Conservation (phyloP, 1,140 invertebrate genomes). For the Cepaea nemoralis region DNA sequence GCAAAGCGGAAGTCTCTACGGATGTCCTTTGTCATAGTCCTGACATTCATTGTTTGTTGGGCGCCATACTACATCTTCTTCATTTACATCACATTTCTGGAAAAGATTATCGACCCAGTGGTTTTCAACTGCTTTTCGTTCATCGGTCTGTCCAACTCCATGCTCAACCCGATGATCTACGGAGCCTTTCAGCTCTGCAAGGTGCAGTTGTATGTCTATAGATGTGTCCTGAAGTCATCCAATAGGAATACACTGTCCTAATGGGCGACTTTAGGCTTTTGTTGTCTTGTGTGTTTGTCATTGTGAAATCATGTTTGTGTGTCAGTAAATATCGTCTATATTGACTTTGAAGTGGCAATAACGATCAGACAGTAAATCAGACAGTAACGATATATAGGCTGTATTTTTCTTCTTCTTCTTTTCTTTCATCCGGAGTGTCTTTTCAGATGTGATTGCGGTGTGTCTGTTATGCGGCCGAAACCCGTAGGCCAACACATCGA, state of each 20-base stretch:
- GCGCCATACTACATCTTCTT: conserved; percentile 81
- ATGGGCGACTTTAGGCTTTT: background rate
- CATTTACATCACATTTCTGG: conserved; percentile 77
- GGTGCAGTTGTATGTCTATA: conserved; percentile 62
- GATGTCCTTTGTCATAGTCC: conserved; percentile 86
- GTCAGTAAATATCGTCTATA: no score
- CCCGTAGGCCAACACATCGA: no score
- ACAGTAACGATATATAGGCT: no score
- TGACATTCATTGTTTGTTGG: conserved; percentile 73
- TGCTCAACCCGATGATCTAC: conserved; percentile 90
- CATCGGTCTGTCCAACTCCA: conserved; percentile 85
- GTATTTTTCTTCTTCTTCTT: no score
- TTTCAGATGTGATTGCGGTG: no score
- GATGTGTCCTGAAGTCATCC: conserved; percentile 58
- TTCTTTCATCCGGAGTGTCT: no score
- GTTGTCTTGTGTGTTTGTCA: no score
- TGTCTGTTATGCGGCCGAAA: no score
- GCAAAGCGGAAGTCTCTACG: conserved; percentile 86
- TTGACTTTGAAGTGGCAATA: no score
- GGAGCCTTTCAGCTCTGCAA: conserved; percentile 82
- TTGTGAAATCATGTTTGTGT: no score
- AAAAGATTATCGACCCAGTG: conserved; percentile 74
- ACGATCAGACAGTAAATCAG: no score
- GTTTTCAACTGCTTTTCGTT: conserved; percentile 73
- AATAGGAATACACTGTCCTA: background rate